Evolutionary conservation across 2,888 invertebrate genomes (phyloP).

Genomic region (Eristalinus sepulchralis): DNA sequence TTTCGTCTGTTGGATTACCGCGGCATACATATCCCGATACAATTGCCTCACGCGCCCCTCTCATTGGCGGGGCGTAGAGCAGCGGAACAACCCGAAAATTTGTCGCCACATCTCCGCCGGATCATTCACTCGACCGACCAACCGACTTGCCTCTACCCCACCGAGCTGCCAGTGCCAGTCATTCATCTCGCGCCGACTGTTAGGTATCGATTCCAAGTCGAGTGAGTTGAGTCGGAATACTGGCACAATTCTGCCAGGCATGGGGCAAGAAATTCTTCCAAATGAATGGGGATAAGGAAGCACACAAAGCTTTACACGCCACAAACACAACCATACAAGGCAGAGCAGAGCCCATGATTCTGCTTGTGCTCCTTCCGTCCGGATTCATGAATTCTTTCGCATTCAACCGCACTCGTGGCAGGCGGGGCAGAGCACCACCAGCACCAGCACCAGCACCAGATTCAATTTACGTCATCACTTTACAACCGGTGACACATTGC

Average conservation of each 20-base stretch:
- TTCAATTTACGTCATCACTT: constrained; percentile 56
- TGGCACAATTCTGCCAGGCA: not conserved
- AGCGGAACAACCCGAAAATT: not conserved
- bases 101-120: constrained; percentile 5
- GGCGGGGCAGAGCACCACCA: not conserved
- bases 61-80: not conserved
- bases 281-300: constrained; percentile 16
- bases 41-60: not conserved
- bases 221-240: not conserved
- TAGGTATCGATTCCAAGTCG: no score
- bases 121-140: not conserved
- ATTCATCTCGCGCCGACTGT: no score
- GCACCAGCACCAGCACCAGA: constrained; percentile 8
- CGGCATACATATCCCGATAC: not conserved
- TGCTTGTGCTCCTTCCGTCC: not conserved
- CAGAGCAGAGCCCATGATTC: not conserved
- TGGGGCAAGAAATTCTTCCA: not conserved
- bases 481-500: constrained; percentile 48
- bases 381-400: not conserved
- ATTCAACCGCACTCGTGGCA: constrained; percentile 19
- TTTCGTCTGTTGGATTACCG: not conserved
- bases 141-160: not conserved
- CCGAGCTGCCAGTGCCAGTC: not conserved
- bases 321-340: not conserved
- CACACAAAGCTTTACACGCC: not conserved